Evolutionary conservation across 2,888 invertebrate species (phyloP).

Genomic region (Tipula helvola): DNA sequence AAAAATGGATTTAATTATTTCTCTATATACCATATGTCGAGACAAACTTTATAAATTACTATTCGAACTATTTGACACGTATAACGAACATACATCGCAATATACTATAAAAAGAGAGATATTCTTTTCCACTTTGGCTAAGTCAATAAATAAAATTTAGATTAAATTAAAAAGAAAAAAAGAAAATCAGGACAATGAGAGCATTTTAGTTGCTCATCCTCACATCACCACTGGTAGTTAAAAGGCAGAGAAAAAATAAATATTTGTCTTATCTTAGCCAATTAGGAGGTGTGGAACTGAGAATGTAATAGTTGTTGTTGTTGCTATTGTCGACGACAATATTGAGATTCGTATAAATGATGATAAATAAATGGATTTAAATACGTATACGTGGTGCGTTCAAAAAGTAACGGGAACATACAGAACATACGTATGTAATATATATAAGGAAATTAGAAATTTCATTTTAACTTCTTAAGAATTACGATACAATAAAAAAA

Average conservation of each 20-base stretch:
- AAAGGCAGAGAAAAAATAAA: no score
- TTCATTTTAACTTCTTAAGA: no score
- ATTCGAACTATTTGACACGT: not conserved
- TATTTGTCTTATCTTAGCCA: not conserved
- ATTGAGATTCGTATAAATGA: not conserved
- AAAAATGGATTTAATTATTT: not conserved
- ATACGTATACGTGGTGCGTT: not conserved
- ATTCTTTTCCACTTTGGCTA: not conserved
- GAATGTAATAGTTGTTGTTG: not conserved
- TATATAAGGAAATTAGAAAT: no score
- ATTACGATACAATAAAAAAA: no score
- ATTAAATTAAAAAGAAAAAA: not conserved
- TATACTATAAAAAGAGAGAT: not conserved
- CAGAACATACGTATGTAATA: no score
- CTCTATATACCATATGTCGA: not conserved
- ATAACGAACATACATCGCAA: not conserved
- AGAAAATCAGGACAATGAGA: not conserved
- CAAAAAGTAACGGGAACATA: no score
- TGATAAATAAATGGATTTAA: not conserved
- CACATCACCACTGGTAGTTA: not conserved
- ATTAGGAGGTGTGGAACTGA: not conserved
- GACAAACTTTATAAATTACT: not conserved
- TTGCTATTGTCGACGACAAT: not conserved
- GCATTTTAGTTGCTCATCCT: not conserved
- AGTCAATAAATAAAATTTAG: not conserved